Percentiles rank a stretch among this genome's conserved stretches.
Conservation (phyloP, 2,113 vertebrate genomes). For the Apistogramma diplotaenia region DNA sequence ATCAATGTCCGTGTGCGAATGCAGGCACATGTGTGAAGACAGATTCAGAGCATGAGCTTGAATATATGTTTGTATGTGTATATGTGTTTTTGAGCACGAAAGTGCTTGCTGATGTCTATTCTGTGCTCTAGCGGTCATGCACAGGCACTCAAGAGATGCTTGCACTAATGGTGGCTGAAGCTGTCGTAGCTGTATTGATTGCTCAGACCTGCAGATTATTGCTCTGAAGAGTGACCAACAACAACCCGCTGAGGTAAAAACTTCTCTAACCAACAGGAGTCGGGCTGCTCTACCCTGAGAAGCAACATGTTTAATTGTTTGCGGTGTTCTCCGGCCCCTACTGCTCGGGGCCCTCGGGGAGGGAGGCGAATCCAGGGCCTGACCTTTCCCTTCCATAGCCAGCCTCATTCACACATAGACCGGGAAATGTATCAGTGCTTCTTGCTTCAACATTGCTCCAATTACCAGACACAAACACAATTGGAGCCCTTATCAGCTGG, state of each 20-base stretch:
- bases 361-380: conserved; percentile 71
- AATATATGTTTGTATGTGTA: conserved; percentile 50
- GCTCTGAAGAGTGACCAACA: conserved; percentile 80
- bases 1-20: conserved; percentile 1
- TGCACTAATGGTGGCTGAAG: conserved; percentile 70
- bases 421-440: conserved; percentile 76
- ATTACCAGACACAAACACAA: conserved; percentile 79
- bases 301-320: conserved; percentile 83
- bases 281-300: conserved; percentile 58
- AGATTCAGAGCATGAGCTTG: conserved; percentile 60
- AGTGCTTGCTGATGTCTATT: conserved; percentile 52
- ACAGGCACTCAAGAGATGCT: conserved; percentile 71
- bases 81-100: conserved; percentile 1
- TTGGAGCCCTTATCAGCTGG: conserved; percentile 57
- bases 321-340: conserved; percentile 73
- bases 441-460: conserved; percentile 75
- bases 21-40: conserved; percentile 28
- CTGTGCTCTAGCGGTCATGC: conserved; percentile 70
- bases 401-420: conserved; percentile 76
- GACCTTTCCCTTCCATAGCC: conserved; percentile 75
- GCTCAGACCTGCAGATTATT: conserved; percentile 80
- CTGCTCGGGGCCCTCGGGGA: conserved; percentile 74
- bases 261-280: conserved; percentile 69
- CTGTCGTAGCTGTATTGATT: conserved; percentile 77
- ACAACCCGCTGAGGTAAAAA: conserved; percentile 72